These are phyloP conservation scores for Lacerta agilis DNA, from an alignment of 2,797 vertebrate species.

Conservation along the genomic window DNA sequence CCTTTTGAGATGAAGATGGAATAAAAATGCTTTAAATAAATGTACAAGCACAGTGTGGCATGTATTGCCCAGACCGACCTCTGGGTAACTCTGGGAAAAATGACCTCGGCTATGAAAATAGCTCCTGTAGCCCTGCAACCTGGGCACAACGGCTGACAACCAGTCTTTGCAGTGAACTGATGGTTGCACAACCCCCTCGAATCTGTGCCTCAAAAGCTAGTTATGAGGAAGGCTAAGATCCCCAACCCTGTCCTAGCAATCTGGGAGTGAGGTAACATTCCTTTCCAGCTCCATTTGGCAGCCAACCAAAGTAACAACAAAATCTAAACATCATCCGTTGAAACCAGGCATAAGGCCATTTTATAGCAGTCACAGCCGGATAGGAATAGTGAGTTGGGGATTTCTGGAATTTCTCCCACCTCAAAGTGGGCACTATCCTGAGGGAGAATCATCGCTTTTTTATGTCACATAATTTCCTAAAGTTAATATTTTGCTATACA, in stretches of 20 bases:
- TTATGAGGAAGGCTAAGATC: neutral
- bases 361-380: neutral
- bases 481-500: conserved; percentile 64
- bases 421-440: neutral
- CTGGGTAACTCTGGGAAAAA: neutral
- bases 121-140: neutral
- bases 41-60: neutral
- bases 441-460: neutral
- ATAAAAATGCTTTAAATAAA: too few species aligned
- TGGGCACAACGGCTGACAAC: neutral
- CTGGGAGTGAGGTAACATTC: neutral
- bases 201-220: neutral
- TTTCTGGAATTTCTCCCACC: neutral
- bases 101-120: neutral
- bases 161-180: neutral
- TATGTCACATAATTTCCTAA: conserved; percentile 66
- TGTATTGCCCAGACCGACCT: neutral
- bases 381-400: neutral
- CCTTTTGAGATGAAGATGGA: too few species aligned
- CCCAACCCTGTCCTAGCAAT: neutral
- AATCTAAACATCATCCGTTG: too few species aligned
- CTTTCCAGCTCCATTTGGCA: neutral
- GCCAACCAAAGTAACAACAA: neutral
- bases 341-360: neutral
- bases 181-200: neutral